A percentile compares a stretch with the other conserved stretches of the same genome.
Evolutionary conservation across 2,797 vertebrate species (phyloP).

Genomic region (Perodicticus potto): DNA sequence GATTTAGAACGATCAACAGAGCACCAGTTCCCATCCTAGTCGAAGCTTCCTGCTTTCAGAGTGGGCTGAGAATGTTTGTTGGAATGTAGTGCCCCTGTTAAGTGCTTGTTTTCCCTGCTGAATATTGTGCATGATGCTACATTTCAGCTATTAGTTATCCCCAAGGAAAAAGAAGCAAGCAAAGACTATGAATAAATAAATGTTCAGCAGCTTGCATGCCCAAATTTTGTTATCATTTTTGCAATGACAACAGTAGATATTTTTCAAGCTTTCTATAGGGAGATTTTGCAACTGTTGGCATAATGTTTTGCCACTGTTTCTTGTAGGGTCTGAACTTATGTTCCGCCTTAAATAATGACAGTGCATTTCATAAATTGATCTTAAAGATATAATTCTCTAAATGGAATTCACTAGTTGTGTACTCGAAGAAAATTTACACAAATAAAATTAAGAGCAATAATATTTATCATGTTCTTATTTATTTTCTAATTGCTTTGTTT

Average conservation of each 20-base stretch:
- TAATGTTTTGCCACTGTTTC: background rate
- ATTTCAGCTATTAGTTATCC: constrained; percentile 84
- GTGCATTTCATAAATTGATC: constrained; percentile 17
- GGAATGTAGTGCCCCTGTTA: constrained; percentile 50
- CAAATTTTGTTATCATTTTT: constrained; percentile 82
- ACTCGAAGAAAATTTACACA: background rate
- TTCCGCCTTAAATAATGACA: constrained; percentile 19
- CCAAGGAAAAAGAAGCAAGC: constrained; percentile 80
- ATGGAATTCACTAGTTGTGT: background rate
- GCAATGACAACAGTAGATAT: constrained; percentile 81
- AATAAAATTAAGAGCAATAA: constrained; percentile 19
- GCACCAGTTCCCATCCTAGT: constrained; percentile 58
- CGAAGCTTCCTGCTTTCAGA: constrained; percentile 26
- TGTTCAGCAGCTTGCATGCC: constrained; percentile 79
- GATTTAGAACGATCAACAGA: constrained; percentile 35
- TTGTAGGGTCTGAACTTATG: background rate
- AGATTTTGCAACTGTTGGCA: constrained; percentile 7
- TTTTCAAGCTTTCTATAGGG: constrained; percentile 78
- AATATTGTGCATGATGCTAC: constrained; percentile 71
- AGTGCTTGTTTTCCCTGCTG: constrained; percentile 77
- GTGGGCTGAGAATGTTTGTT: background rate
- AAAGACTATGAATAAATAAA: constrained; percentile 86
- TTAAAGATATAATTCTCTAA: constrained; percentile 56
- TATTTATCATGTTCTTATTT: constrained; percentile 23
- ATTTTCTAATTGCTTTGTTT: constrained; percentile 22